These are phyloP conservation scores for Neotoma lepida DNA, from an alignment of 2,113 vertebrate genomes.

Conservation along the genomic window DNA sequence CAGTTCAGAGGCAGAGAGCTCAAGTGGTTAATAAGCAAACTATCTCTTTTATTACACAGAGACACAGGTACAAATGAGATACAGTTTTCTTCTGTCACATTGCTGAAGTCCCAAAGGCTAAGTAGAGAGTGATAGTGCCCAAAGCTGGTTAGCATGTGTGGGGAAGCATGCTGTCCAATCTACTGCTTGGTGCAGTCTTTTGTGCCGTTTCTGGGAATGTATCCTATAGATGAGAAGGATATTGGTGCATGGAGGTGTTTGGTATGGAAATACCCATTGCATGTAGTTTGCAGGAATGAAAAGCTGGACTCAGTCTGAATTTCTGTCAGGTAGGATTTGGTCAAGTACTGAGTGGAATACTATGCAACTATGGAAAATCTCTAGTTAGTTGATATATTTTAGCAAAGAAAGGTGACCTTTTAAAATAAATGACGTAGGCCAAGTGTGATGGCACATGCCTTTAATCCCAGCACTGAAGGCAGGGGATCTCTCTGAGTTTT, in stretches of 20 bases:
- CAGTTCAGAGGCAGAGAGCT: neutral
- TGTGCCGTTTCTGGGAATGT: slow-evolving; percentile 15
- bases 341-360: slow-evolving; percentile 8
- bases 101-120: neutral
- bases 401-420: neutral
- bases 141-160: neutral
- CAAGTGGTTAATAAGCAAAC: neutral
- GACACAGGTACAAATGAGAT: slow-evolving; percentile 19
- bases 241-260: neutral
- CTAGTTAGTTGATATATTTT: neutral
- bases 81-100: neutral
- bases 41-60: neutral
- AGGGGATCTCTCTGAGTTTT: neutral
- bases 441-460: neutral
- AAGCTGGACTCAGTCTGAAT: neutral
- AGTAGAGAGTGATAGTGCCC: neutral
- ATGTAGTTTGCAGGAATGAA: neutral
- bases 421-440: slow-evolving; percentile 1
- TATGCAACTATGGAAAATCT: neutral
- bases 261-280: neutral
- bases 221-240: neutral
- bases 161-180: neutral
- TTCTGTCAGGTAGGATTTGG: neutral
- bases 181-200: neutral
- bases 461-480: neutral